phyloP scores from a whole-genome alignment of 37 sponge, comb jelly and placozoan species.

The Ephydatia muelleri region DNA sequence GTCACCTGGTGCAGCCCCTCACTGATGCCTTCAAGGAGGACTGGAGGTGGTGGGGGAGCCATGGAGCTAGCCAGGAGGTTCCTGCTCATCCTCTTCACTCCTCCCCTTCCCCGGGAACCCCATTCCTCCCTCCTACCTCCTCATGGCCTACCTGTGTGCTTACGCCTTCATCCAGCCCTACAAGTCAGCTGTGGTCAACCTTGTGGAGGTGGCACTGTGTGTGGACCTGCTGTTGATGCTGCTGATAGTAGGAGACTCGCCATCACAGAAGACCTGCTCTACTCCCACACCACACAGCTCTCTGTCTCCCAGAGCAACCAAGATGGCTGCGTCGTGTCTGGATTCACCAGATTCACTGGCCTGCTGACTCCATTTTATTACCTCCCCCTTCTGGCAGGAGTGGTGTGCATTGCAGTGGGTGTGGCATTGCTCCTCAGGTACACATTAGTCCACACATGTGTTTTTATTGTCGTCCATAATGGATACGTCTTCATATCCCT shows the following conservation, averaged over 20 bases:
- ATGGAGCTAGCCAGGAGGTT: conserved; percentile 37
- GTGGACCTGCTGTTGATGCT: conserved; percentile 38
- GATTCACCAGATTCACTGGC: too few species aligned
- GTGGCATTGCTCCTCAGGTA: too few species aligned
- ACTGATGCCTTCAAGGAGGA: not conserved
- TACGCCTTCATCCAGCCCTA: conserved; percentile 61
- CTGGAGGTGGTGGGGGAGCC: conserved; percentile 35
- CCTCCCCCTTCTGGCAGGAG: too few species aligned
- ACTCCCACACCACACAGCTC: not conserved
- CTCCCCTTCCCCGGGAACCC: conserved; percentile 42
- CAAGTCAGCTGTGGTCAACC: conserved; percentile 17
- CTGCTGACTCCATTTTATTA: too few species aligned
- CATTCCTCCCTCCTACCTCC: conserved; percentile 11
- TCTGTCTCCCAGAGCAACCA: not conserved
- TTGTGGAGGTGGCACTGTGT: conserved; percentile 29
- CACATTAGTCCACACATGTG: too few species aligned
- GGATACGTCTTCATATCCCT: too few species aligned
- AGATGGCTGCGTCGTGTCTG: not conserved
- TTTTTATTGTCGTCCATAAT: too few species aligned
- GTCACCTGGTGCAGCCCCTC: not conserved
- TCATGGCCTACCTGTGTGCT: not conserved
- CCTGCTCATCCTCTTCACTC: conserved; percentile 18
- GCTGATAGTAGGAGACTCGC: conserved; percentile 11
- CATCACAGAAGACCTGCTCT: conserved; percentile 11
- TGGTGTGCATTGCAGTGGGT: too few species aligned